Conservation (phyloP, 2,113 vertebrate species). For the Dascyllus trimaculatus region DNA sequence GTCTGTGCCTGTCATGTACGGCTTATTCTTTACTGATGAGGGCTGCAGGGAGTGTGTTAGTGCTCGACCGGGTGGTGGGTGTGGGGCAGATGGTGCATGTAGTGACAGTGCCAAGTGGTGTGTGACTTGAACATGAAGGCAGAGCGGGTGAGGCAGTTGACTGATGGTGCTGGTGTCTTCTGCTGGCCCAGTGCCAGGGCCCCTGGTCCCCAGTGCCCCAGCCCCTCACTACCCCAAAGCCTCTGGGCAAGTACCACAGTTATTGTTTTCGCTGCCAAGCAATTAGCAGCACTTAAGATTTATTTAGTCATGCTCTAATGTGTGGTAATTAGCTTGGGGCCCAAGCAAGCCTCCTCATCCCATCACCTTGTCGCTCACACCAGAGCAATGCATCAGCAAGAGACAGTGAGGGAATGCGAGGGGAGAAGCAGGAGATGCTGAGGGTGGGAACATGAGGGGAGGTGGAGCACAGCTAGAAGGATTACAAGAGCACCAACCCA, state of each 20-base stretch:
- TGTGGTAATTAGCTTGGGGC: constrained; percentile 87
- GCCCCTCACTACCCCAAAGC: constrained; percentile 68
- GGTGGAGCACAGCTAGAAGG: constrained; percentile 71
- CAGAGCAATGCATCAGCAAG: constrained; percentile 70
- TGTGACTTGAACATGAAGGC: constrained; percentile 71
- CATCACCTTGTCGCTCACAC: constrained; percentile 68
- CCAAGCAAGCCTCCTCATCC: constrained; percentile 77
- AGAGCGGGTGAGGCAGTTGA: constrained; percentile 64
- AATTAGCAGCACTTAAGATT: constrained; percentile 87
- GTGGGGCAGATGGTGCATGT: constrained; percentile 68
- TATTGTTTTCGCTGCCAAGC: constrained; percentile 87
- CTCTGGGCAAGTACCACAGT: constrained; percentile 83
- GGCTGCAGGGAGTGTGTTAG: constrained; percentile 54
- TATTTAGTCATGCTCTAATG: constrained; percentile 89
- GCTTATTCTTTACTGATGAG: constrained; percentile 63
- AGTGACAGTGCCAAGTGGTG: constrained; percentile 73
- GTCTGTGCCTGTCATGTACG: constrained; percentile 71
- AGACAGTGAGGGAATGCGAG: constrained; percentile 76
- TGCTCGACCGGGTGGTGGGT: constrained; percentile 50
- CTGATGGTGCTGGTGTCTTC: constrained; percentile 76
- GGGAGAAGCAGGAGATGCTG: constrained; percentile 50
- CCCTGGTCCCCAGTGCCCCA: constrained; percentile 72
- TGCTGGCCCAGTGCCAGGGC: constrained; percentile 82
- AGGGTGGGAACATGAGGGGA: constrained; percentile 50
- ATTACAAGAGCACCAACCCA: constrained; percentile 75